Base-by-base conservation (phyloP, 2,113 vertebrate genomes). In the Leptodactylus fuscus region DNA sequence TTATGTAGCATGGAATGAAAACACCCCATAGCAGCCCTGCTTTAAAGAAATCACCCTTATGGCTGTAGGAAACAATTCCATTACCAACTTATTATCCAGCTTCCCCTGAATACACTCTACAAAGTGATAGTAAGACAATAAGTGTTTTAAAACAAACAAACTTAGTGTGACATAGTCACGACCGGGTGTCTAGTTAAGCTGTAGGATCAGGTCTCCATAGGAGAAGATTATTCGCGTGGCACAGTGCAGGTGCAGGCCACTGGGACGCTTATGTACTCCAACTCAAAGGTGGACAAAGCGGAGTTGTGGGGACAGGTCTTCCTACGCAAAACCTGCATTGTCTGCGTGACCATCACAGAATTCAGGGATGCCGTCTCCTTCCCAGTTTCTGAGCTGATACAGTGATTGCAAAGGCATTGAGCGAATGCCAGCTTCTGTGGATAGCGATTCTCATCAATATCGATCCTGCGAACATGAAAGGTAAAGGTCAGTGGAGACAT, bases 231-330 rank as follows among this genome's bases (percentile, higher is more conserved):
- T 0, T 73, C 36, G 32, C 89, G 88, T 55, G 93, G 92, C 73
- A 92, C 87, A 18, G 90, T 92, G 0, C 97, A 98, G 60, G 96
- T 96, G 20, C 97, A 99, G 67, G 92, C 97, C 20, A 98, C 93
- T 0, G 94, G 89, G 18, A 97, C 93, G 0, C 55, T 51, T 20
- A 95, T 89, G 1, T 89, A 84, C 0, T 89, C 90, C 0, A 89
- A 51, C 4, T 83, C 87, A 11, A 96, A 90, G 38, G 87, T 5
- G n/a, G 95, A 94, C 36, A 53, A 90, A 0, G 48, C 62, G 0
- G 86, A 0, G 0, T 29, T 0, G 0, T 29, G 24, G 0, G 7
- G 22, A 82, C 96, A 98, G 0, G 85, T 87, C 16, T 79, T 91
- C 78, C 90, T 94, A 27, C 87, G 90, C 44, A 97, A 88, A n/a